Evolutionary conservation across 1,140 invertebrate genomes (phyloP).

Genomic region (Anastatus disparis): DNA sequence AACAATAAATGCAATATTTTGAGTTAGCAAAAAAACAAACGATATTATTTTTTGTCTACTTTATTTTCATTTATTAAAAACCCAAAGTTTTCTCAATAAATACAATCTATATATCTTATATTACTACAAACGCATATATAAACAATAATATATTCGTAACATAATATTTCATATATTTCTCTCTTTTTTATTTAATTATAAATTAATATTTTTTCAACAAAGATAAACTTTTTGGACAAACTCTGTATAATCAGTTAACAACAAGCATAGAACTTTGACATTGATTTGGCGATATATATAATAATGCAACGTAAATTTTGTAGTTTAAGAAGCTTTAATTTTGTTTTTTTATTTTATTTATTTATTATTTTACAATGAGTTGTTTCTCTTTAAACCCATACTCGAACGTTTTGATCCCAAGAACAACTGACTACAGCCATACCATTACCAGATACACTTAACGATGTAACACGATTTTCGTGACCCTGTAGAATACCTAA

Average conservation of each 20-base stretch:
- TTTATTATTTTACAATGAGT: not conserved
- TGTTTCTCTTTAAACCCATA: conserved; percentile 78
- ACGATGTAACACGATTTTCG: conserved; percentile 88
- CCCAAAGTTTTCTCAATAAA: not conserved
- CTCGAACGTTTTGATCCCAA: conserved; percentile 87
- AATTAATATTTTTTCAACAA: conserved; percentile 1
- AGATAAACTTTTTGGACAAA: too few species aligned
- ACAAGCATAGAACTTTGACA: conserved; percentile 6
- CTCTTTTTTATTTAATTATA: not conserved
- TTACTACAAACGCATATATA: not conserved
- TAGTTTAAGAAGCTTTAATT: too few species aligned
- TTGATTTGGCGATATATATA: not conserved
- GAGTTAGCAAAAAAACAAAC: conserved; percentile 27
- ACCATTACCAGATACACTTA: conserved; percentile 82
- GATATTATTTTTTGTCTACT: not conserved
- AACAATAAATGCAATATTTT: conserved; percentile 40
- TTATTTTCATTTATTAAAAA: conserved; percentile 35
- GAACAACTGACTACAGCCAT: conserved; percentile 86
- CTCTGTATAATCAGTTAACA: conserved; percentile 6
- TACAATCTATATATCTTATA: conserved; percentile 15
- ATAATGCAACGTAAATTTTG: not conserved
- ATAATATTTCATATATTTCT: not conserved
- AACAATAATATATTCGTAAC: not conserved
- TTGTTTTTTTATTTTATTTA: not conserved
- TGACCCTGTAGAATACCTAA: conserved; percentile 82